Conservation (phyloP, 1,140 invertebrate species). For the Neoseiulus cucumeris region DNA sequence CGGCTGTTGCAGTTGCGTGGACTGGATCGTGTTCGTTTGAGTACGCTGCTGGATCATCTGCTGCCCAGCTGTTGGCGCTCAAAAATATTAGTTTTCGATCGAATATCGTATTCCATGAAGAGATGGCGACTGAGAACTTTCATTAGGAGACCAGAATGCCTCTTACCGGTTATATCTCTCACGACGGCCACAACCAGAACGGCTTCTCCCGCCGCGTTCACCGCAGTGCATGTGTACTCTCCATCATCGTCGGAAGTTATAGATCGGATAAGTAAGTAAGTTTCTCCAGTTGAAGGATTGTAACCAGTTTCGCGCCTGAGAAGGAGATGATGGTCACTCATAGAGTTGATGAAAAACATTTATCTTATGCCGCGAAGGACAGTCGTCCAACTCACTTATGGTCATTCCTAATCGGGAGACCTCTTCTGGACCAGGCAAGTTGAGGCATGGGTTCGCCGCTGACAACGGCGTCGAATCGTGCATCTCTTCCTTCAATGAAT, state of each 20-base stretch:
- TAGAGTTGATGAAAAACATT: no score
- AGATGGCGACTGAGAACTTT: no score
- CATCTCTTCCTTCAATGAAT: conserved; percentile 77
- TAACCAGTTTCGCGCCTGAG: conserved; percentile 65
- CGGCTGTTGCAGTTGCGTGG: background rate
- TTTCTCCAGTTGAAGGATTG: conserved; percentile 61
- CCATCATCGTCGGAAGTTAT: conserved; percentile 84
- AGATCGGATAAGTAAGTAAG: conserved; percentile 64
- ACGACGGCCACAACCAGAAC: conserved; percentile 85
- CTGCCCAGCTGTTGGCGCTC: background rate
- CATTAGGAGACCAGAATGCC: background rate
- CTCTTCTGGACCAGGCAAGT: conserved; percentile 81
- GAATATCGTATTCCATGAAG: background rate
- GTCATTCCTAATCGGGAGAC: conserved; percentile 39
- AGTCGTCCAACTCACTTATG: conserved; percentile 29
- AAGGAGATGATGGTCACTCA: no score
- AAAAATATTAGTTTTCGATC: background rate
- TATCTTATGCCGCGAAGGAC: background rate
- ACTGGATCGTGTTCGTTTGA: background rate
- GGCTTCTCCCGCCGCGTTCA: conserved; percentile 77
- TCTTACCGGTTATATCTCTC: conserved; percentile 38
- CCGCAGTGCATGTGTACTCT: conserved; percentile 79
- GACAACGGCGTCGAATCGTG: conserved; percentile 71
- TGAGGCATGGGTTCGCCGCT: conserved; percentile 76
- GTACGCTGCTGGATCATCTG: conserved; percentile 7